Base-by-base conservation (phyloP, 2,797 vertebrate genomes). In the Adrianichthys oophorus region DNA sequence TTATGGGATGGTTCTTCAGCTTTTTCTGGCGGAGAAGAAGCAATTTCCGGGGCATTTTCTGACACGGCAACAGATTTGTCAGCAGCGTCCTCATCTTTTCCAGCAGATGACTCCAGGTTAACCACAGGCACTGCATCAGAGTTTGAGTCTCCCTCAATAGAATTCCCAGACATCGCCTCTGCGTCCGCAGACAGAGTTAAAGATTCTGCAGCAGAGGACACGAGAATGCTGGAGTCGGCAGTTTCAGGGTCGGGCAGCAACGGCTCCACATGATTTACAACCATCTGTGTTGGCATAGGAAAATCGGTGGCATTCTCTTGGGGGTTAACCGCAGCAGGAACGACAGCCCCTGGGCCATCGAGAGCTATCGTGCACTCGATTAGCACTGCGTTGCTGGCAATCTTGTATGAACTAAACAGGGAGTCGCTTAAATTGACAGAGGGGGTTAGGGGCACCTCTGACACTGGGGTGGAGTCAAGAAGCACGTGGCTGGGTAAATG, bases 321-420 rank as follows among this genome's bases (percentile, higher is more conserved):
- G 55, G 89, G 59, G 10, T 74, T 53, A 42, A 89, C 62, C 29
- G 80, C 69, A 68, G 85, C 44, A 21, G 89, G 85, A 19, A 86
- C 66, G 13, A 84, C 55, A 62, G 70, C 80, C 52, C 89, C 83
- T 1, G 89, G 80, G 17, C 83, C 74, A 62, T 92, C 88, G 4
- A 93, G 80, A 45, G 92, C 79, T 64, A 93, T 86, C 3, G 90
- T 93, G 64, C 92, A 93, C 76, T 93, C 92, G 56, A 93, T 93
- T 64, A 93, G 79, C 74, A 93, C 87, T 0, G 92, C 87, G 75
- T 91, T 92, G 58, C 90, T 88, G 40, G 86, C 86, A 41, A 92
- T 85, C 61, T 87, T 89, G 67, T 88, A 90, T 2, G 92, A 89
- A 48, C 85, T 86, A n/a, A 91, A 71, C 40, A 90, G 75, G 16